Conservation (phyloP, 1,140 invertebrate species). For the Drosophila miranda region DNA sequence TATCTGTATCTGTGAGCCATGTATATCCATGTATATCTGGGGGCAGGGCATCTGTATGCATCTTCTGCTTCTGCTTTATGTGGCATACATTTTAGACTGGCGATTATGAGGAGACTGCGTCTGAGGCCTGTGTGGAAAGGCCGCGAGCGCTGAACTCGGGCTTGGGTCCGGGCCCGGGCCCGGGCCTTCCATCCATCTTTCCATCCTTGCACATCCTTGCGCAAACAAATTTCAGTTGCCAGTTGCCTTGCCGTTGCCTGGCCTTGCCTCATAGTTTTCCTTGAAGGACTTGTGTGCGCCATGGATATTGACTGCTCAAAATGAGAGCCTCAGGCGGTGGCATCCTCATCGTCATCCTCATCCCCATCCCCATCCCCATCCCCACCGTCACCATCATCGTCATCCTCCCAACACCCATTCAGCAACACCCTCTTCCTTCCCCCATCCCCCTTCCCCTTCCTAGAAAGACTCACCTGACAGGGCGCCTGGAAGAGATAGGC, state of each 20-base stretch:
- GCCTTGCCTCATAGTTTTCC: constrained; percentile 52
- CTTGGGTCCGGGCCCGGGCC: constrained; percentile 13
- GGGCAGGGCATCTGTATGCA: constrained; percentile 11
- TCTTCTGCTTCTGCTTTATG: constrained; percentile 47
- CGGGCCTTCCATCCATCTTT: constrained; percentile 40
- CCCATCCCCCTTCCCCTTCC: neutral
- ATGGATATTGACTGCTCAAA: constrained; percentile 58
- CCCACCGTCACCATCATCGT: neutral
- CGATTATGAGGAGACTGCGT: constrained; percentile 48
- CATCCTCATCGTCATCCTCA: constrained; percentile 3
- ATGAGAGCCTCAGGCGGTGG: constrained; percentile 40
- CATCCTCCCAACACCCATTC: neutral
- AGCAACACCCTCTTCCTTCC: neutral
- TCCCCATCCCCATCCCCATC: too few species aligned
- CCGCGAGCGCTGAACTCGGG: constrained; percentile 70
- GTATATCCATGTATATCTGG: constrained; percentile 1
- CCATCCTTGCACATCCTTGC: constrained; percentile 61
- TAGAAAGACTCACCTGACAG: constrained; percentile 84
- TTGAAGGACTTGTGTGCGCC: constrained; percentile 63
- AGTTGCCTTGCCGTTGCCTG: constrained; percentile 33
- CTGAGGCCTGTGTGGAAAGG: constrained; percentile 44
- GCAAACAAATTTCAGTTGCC: constrained; percentile 60
- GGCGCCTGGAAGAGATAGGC: constrained; percentile 98
- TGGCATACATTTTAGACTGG: constrained; percentile 58
- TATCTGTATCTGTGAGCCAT: constrained; percentile 26